Percentiles rank a stretch among this genome's conserved stretches.
Conservation (phyloP, 2,797 vertebrate species). For the Poecilia velifera region DNA sequence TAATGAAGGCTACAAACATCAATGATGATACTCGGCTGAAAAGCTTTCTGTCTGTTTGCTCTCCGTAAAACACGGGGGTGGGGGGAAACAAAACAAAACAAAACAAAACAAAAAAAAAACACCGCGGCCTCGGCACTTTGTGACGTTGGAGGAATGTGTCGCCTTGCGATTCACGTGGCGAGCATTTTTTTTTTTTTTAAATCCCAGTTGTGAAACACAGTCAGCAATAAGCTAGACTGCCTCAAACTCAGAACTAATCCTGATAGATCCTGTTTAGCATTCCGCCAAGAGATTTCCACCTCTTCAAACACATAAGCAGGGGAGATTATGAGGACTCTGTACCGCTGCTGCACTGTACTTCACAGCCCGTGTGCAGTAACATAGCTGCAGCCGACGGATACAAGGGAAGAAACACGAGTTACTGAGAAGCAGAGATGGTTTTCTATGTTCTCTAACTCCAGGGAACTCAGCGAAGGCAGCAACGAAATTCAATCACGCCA, state of each 20-base stretch:
- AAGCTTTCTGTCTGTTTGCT: constrained; percentile 39
- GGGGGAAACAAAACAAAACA: no score
- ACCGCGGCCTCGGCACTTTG: neutral
- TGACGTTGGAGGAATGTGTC: constrained; percentile 24
- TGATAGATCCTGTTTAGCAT: constrained; percentile 80
- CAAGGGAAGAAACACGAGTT: constrained; percentile 14
- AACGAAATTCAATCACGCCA: constrained; percentile 28
- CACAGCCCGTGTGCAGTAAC: constrained; percentile 47
- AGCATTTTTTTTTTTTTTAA: constrained; percentile 41
- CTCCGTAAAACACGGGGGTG: neutral
- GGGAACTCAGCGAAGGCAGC: constrained; percentile 38
- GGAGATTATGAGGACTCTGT: constrained; percentile 65
- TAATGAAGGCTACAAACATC: constrained; percentile 79
- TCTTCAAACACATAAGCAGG: constrained; percentile 72
- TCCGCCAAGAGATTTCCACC: constrained; percentile 69
- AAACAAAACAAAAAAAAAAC: neutral
- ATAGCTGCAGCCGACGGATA: constrained; percentile 25
- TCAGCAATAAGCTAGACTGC: constrained; percentile 74
- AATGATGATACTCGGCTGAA: constrained; percentile 59
- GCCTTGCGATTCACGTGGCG: constrained; percentile 25
- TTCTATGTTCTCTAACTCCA: constrained; percentile 23
- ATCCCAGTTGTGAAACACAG: constrained; percentile 57
- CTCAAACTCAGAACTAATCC: constrained; percentile 76
- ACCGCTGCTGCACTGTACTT: constrained; percentile 42
- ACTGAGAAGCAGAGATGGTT: constrained; percentile 12